Evolutionary conservation across 1,140 invertebrate species (phyloP), one percentile per base, ranked within the genome.

Genomic region (Tribolium castaneum): DNA sequence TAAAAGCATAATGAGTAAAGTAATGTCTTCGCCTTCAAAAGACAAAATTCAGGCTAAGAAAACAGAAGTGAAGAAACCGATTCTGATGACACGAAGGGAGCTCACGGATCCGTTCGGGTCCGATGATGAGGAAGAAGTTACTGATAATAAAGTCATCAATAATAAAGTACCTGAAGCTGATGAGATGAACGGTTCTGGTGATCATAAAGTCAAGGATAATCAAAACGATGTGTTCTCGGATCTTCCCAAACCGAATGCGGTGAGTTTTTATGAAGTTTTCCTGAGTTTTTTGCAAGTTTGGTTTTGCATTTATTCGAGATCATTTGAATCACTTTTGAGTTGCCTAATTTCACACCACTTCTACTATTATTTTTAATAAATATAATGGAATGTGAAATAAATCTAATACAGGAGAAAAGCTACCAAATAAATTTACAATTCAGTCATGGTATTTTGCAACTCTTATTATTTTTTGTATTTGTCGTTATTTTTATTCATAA

Each of bases 71-170:
- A 87, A 89, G 78, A 89, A 90, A 81, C 89, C 89, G 50, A 88
- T 90, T 81, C 87, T 97, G 81, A 96, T 97, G 95, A 96, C 95
- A 1, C 90, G 94, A 78, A 92, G 95, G 73, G 94, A 97, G 87
- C 89, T 96, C 73, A 93, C 93, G 10, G 96, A 97, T 89, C 96
- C 96, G 1, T 97, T 97, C 88, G 96, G 95, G 54, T 96, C 95
- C 56, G 95, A 97, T 85, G 95, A 96, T 30, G 96, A 97, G 82
- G 95, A 96, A 70, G 93, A 95, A 9, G 85, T 89, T 80, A 83
- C 77, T 1, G 22, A 49, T 51, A 80, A 76, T 25, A 80, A 74
- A 25, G 66, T 75, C 19, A 66, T 34, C 10, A 78, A 72, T 66
- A 71, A 49, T 70, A 75, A 83, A 72, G 35, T 72, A 22, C 34